Conservation (phyloP, 1,140 invertebrate species). For the Brachionus manjavacas region DNA sequence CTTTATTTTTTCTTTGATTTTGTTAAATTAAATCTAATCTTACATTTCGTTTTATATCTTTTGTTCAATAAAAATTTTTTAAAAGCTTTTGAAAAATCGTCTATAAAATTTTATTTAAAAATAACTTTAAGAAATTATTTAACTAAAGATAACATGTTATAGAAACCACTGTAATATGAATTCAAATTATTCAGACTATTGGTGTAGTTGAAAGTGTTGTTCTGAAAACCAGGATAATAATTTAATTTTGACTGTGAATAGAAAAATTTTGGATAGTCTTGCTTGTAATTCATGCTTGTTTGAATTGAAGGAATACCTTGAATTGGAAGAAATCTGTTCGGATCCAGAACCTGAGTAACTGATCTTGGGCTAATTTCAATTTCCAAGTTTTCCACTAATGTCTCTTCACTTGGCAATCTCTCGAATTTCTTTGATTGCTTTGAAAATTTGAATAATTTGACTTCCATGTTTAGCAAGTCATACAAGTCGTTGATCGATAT, state of each 20-base stretch:
- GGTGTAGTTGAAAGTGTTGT: background rate
- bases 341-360: background rate
- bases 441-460: background rate
- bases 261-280: constrained; percentile 12
- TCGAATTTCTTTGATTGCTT: background rate
- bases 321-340: too few species aligned
- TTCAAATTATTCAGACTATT: constrained; percentile 14
- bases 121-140: background rate
- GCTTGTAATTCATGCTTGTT: background rate
- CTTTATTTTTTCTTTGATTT: too few species aligned
- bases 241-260: constrained; percentile 1
- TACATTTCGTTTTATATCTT: too few species aligned
- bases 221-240: background rate
- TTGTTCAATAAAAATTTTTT: too few species aligned
- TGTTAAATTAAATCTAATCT: too few species aligned
- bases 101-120: background rate
- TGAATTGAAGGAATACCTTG: background rate
- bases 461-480: background rate
- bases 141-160: background rate
- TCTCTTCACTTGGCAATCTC: background rate
- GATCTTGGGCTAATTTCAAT: background rate
- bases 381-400: background rate
- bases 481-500: background rate
- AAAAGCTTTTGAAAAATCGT: too few species aligned
- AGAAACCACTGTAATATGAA: background rate